Evolutionary conservation across 1,140 invertebrate species (phyloP).

Genomic region (Drosophila arizonae): DNA sequence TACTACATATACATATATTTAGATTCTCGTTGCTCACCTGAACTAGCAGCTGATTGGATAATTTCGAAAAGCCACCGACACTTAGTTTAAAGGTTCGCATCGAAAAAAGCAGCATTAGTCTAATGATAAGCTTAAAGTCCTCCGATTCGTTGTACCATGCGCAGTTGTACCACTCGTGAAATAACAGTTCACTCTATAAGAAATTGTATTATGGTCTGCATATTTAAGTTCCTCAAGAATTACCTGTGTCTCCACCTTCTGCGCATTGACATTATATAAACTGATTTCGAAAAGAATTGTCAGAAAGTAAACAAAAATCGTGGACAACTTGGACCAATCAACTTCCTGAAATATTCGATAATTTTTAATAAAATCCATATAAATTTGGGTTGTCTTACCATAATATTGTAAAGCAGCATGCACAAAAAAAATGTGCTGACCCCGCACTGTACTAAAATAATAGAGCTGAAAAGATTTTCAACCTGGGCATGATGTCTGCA

Average conservation of each 20-base stretch:
- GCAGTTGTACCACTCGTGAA: slow-evolving; percentile 65
- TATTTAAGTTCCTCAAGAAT: not conserved
- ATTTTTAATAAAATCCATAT: not conserved
- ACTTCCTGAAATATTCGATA: slow-evolving; percentile 41
- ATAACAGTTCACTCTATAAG: slow-evolving; percentile 59
- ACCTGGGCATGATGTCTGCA: slow-evolving; percentile 57
- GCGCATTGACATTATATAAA: slow-evolving; percentile 64
- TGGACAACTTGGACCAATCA: slow-evolving; percentile 59
- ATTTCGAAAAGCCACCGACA: slow-evolving; percentile 69
- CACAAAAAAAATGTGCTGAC: slow-evolving; percentile 68
- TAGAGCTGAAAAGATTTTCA: slow-evolving; percentile 64
- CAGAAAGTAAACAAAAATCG: slow-evolving; percentile 69
- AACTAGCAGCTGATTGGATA: slow-evolving; percentile 65
- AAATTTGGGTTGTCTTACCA: slow-evolving; percentile 33
- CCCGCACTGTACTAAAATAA: slow-evolving; percentile 64
- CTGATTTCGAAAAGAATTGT: slow-evolving; percentile 66
- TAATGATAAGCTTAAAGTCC: slow-evolving; percentile 66
- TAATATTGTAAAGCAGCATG: slow-evolving; percentile 67
- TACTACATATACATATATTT: not conserved
- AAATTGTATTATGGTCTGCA: not conserved
- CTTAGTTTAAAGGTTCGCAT: slow-evolving; percentile 51
- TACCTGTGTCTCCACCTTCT: slow-evolving; percentile 62
- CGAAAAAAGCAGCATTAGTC: slow-evolving; percentile 65
- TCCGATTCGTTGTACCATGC: slow-evolving; percentile 64
- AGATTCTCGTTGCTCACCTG: slow-evolving; percentile 38